Conservation (phyloP, 2,113 vertebrate genomes). For the Pygoscelis antarcticus region DNA sequence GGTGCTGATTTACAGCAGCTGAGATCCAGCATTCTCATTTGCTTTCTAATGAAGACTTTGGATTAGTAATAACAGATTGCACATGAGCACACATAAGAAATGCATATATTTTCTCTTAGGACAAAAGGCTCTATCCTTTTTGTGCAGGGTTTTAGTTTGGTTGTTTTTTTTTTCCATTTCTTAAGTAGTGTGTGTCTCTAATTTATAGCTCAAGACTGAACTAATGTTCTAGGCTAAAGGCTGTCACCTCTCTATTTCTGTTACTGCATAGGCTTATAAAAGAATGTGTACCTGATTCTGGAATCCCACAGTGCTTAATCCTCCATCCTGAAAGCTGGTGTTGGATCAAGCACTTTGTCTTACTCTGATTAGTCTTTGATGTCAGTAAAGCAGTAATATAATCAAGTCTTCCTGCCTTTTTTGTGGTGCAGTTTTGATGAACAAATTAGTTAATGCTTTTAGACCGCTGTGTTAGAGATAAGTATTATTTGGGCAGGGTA, state of each 20-base stretch:
- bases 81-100: background rate
- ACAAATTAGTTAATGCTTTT: background rate
- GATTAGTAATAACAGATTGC: background rate
- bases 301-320: background rate
- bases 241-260: background rate
- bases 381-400: background rate
- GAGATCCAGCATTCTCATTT: background rate
- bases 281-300: background rate
- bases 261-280: background rate
- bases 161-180: background rate
- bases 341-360: background rate
- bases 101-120: background rate
- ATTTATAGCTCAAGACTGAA: background rate
- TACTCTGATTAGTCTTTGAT: background rate
- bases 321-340: background rate
- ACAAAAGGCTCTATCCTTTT: background rate
- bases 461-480: background rate
- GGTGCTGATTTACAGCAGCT: background rate
- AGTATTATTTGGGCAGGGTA: background rate
- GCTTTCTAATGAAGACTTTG: background rate
- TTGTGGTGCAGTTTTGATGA: background rate
- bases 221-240: background rate
- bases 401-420: background rate
- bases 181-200: background rate
- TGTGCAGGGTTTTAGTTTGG: background rate